A percentile compares a stretch with the other conserved stretches of the same genome.
Evolutionary conservation across 1,140 invertebrate species (phyloP).

Genomic region (Ruditapes philippinarum): DNA sequence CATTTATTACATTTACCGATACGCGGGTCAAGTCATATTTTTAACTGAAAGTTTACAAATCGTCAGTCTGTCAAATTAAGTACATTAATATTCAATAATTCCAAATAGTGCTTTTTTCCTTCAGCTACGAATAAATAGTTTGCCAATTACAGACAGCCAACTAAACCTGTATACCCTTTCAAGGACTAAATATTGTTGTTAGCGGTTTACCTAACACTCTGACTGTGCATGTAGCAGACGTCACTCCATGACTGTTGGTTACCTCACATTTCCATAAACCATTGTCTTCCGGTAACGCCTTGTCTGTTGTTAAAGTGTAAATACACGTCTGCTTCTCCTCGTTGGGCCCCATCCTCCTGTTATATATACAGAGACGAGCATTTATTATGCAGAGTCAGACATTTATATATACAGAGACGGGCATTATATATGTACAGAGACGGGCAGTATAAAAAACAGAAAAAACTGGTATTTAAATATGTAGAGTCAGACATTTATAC

Average conservation of each 20-base stretch:
- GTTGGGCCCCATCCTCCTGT: conserved; percentile 1
- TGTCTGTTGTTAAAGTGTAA: conserved; percentile 30
- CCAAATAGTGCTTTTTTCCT: too few relatives aligned
- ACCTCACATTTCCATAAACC: conserved; percentile 49
- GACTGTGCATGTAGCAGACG: conserved; percentile 54
- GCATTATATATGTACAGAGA: background rate
- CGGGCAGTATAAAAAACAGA: background rate
- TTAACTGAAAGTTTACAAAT: too few relatives aligned
- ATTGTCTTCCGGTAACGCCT: conserved; percentile 29
- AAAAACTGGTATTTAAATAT: background rate
- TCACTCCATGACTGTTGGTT: conserved; percentile 21
- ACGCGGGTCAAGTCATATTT: too few relatives aligned
- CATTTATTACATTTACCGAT: too few relatives aligned
- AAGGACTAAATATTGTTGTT: too few relatives aligned
- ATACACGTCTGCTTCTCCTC: conserved; percentile 7
- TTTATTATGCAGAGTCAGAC: background rate
- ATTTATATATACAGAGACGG: background rate
- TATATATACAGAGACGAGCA: too few relatives aligned
- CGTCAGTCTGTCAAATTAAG: too few relatives aligned
- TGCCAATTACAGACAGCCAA: too few relatives aligned
- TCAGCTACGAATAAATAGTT: too few relatives aligned
- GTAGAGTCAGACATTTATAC: too few relatives aligned
- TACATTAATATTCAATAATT: too few relatives aligned
- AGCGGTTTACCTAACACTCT: conserved; percentile 60
- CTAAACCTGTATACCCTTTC: too few relatives aligned